Evolutionary conservation across 2,113 vertebrate species (phyloP).

Genomic region (Plotosus lineatus): DNA sequence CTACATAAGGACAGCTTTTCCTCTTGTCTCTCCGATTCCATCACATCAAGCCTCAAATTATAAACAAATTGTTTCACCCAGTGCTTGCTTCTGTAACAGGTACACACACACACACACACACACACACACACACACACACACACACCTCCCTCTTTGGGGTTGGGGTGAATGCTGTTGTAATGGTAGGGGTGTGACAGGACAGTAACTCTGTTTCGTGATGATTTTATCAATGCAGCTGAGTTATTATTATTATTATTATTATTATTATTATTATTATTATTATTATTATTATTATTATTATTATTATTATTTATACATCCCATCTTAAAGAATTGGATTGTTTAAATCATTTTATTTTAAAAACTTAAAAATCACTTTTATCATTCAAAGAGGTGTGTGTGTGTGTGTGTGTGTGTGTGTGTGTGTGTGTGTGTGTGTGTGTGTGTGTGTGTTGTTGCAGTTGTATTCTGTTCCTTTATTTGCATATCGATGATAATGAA

Average conservation of each 20-base stretch:
- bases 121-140: constrained; percentile 24
- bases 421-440: background rate
- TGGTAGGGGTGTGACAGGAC: too few relatives aligned
- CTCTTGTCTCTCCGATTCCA: background rate
- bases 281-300: too few relatives aligned
- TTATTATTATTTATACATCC: too few relatives aligned
- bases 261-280: too few relatives aligned
- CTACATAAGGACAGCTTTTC: constrained; percentile 56
- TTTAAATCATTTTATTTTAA: too few relatives aligned
- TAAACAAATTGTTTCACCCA: background rate
- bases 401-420: constrained; percentile 5
- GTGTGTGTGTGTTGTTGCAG: constrained; percentile 51
- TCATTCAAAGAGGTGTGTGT: background rate
- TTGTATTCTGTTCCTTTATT: constrained; percentile 69
- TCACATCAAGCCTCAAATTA: background rate
- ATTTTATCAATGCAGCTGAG: too few relatives aligned
- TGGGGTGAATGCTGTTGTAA: too few relatives aligned
- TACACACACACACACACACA: constrained; percentile 41
- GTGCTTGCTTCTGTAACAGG: constrained; percentile 64
- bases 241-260: too few relatives aligned
- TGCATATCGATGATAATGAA: constrained; percentile 54
- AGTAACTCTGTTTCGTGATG: too few relatives aligned
- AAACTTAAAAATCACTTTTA: too few relatives aligned
- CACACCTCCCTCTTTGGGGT: too few relatives aligned
- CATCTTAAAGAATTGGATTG: too few relatives aligned